Evolutionary conservation across 2,797 vertebrate genomes (phyloP).

Genomic region (Phaenicophaeus curvirostris): DNA sequence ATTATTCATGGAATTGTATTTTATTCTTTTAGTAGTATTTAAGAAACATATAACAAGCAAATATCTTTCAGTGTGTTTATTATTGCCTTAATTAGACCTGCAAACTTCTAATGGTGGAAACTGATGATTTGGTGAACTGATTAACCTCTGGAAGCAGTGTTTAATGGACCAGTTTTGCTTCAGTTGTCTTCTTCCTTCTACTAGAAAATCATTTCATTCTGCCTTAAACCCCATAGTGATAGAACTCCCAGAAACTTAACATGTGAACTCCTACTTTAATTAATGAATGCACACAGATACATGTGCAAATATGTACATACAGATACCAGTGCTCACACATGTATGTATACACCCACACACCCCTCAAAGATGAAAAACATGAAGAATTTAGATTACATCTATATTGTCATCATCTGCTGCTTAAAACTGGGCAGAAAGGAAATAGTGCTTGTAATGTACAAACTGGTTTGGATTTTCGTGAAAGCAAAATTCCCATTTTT

Average conservation of each 20-base stretch:
- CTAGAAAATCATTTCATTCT: neutral
- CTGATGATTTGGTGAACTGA: neutral
- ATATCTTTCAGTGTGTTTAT: neutral
- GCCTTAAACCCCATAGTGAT: neutral
- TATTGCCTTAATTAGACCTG: neutral
- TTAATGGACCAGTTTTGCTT: neutral
- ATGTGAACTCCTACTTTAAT: neutral
- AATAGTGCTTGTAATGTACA: neutral
- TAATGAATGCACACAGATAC: neutral
- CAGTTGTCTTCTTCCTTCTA: neutral
- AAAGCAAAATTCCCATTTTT: neutral
- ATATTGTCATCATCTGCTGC: neutral
- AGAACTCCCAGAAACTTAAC: neutral
- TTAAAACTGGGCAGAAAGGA: neutral
- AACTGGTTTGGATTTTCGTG: neutral
- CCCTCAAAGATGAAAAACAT: neutral
- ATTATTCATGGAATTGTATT: neutral
- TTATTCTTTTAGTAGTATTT: neutral
- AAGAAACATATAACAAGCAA: neutral
- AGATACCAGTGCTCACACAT: neutral
- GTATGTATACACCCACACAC: fast-evolving
- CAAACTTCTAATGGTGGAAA: neutral
- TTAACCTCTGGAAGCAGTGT: neutral
- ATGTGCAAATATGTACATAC: too few species aligned
- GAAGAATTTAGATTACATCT: neutral